These are phyloP conservation scores for Microctenopoma stevenorrisi DNA, from an alignment of 2,797 vertebrate genomes.

Conservation along the genomic window DNA sequence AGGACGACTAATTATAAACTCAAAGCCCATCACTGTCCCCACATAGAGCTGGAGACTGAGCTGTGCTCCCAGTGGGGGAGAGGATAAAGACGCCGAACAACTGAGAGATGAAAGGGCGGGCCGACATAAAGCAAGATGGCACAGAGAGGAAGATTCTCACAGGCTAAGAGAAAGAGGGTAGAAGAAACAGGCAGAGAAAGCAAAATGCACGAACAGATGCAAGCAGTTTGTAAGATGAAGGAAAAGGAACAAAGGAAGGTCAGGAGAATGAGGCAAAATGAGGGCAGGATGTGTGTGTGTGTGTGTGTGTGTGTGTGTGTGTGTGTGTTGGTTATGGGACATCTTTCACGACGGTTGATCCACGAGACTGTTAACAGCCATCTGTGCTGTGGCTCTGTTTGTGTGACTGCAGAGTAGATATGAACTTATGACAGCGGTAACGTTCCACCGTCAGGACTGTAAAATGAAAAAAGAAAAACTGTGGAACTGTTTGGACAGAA, in stretches of 20 bases:
- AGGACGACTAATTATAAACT: slow-evolving; percentile 78
- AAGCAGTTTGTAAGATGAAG: slow-evolving; percentile 23
- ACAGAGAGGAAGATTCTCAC: slow-evolving; percentile 28
- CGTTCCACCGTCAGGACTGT: slow-evolving; percentile 1
- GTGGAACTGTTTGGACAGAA: neutral
- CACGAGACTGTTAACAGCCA: slow-evolving; percentile 32
- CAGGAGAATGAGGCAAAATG: neutral
- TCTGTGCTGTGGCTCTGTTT: slow-evolving; percentile 41
- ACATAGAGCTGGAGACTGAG: slow-evolving; percentile 51
- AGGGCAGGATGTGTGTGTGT: slow-evolving; percentile 24
- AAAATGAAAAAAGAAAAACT: neutral
- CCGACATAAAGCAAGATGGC: slow-evolving; percentile 26
- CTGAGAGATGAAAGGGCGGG: slow-evolving; percentile 62
- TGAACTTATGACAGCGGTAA: slow-evolving; percentile 13
- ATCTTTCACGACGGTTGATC: slow-evolving; percentile 38
- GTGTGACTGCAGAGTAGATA: slow-evolving; percentile 10
- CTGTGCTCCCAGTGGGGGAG: slow-evolving; percentile 56
- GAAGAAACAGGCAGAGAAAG: slow-evolving; percentile 3
- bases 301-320: slow-evolving; percentile 10
- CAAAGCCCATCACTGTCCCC: slow-evolving; percentile 55
- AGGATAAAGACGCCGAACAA: slow-evolving; percentile 60
- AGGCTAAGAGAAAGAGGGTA: slow-evolving; percentile 9
- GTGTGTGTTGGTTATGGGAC: slow-evolving; percentile 2
- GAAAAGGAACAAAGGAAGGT: slow-evolving; percentile 4
- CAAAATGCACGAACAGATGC: slow-evolving; percentile 25